These are phyloP conservation scores for Prorops nasuta DNA, from an alignment of 1,140 invertebrate species.

Conservation along the genomic window DNA sequence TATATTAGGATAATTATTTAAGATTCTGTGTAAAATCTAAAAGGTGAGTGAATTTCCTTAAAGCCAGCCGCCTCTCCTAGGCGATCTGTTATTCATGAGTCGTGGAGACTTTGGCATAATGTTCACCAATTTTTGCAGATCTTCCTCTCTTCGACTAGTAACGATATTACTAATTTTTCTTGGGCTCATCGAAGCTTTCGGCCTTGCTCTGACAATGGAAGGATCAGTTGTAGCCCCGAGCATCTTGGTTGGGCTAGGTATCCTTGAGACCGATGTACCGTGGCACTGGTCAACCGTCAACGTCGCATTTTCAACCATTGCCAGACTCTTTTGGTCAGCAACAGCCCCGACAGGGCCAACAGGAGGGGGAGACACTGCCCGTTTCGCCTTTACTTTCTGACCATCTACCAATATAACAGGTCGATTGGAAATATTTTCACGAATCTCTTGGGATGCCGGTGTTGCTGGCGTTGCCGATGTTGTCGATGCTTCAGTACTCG, in stretches of 20 bases:
- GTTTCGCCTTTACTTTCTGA: no score
- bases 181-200: slow-evolving; percentile 23
- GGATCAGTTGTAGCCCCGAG: not conserved
- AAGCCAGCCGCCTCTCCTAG: slow-evolving; percentile 28
- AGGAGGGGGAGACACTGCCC: no score
- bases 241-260: slow-evolving; percentile 1
- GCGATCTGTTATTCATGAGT: slow-evolving; percentile 15
- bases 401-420: no score
- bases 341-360: no score
- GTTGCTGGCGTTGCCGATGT: not conserved
- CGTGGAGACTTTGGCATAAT: slow-evolving; percentile 25
- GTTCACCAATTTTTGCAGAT: slow-evolving; percentile 21
- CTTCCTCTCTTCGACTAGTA: slow-evolving; percentile 2
- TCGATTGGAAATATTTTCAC: no score
- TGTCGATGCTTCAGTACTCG: slow-evolving; percentile 5
- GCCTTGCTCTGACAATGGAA: slow-evolving; percentile 21
- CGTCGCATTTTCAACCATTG: no score
- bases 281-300: no score
- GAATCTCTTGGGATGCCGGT: no score
- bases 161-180: slow-evolving; percentile 16
- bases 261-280: no score
- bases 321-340: no score
- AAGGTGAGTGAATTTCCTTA: slow-evolving; percentile 3
- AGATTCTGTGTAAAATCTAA: no score
- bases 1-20: no score